Evolutionary conservation across 2,797 vertebrate species (phyloP).

Genomic region (Mallotus villosus): DNA sequence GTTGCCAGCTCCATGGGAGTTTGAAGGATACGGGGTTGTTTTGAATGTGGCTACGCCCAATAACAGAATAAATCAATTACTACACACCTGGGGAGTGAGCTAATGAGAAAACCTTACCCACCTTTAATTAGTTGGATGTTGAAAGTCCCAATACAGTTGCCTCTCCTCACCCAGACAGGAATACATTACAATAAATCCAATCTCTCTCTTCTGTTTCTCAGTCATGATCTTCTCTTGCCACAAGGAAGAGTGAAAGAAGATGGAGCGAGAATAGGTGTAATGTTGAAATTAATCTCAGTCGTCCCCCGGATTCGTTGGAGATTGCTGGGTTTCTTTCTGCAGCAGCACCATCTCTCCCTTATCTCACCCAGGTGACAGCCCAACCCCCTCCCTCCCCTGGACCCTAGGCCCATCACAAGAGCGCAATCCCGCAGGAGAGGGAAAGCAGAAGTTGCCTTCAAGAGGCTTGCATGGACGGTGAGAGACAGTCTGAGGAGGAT

Average conservation of each 20-base stretch:
- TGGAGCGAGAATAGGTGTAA: constrained; percentile 25
- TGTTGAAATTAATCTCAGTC: constrained; percentile 44
- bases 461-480: not conserved
- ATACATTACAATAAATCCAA: constrained; percentile 16
- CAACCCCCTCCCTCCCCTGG: constrained; percentile 9
- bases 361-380: constrained; percentile 43
- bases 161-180: constrained; percentile 10
- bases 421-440: constrained; percentile 1
- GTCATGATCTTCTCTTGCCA: not conserved
- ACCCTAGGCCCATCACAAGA: constrained; percentile 52
- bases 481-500: not conserved
- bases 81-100: constrained; percentile 10
- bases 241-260: not conserved
- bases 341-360: constrained; percentile 57
- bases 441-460: no score
- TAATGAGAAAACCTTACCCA: constrained; percentile 18
- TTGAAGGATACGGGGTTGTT: constrained; percentile 9
- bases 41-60: constrained; percentile 8
- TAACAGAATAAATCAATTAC: constrained; percentile 30
- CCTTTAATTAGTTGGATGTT: constrained; percentile 22
- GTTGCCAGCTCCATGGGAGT: constrained; percentile 1
- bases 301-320: constrained; percentile 55
- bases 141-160: constrained; percentile 4
- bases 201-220: constrained; percentile 2
- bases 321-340: constrained; percentile 32